A percentile compares a stretch with the other conserved stretches of the same genome.
phyloP scores from a whole-genome alignment of 2,888 invertebrate species.

The Arge pagana region DNA sequence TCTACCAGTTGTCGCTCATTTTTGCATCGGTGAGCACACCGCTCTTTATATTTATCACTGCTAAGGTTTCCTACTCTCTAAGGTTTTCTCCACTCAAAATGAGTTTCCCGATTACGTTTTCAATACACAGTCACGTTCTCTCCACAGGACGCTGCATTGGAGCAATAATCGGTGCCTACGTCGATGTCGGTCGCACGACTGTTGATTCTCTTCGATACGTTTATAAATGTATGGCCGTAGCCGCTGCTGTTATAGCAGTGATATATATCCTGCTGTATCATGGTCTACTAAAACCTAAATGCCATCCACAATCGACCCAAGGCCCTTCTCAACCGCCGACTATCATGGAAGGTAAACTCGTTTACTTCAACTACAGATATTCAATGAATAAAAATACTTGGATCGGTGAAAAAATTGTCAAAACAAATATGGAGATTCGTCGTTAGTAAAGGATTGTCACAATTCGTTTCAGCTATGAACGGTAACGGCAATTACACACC shows the following conservation, averaged over 20 bases:
- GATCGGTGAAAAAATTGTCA: slow-evolving; percentile 13
- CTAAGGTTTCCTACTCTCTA: not conserved
- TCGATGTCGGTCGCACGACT: slow-evolving; percentile 58
- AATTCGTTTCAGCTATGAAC: slow-evolving; percentile 68
- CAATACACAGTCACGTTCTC: slow-evolving; percentile 22
- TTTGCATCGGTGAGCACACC: slow-evolving; percentile 67
- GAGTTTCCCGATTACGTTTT: not conserved
- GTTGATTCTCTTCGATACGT: slow-evolving; percentile 60
- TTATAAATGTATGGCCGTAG: slow-evolving; percentile 70
- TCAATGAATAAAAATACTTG: not conserved
- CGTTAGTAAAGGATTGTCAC: not conserved
- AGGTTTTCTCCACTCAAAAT: not conserved
- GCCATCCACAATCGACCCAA: slow-evolving; percentile 67
- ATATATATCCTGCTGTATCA: slow-evolving; percentile 76
- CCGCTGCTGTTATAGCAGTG: slow-evolving; percentile 68
- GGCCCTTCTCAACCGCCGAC: slow-evolving; percentile 69
- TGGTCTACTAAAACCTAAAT: slow-evolving; percentile 73
- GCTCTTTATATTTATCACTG: not conserved
- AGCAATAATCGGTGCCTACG: slow-evolving; percentile 64
- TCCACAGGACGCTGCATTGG: slow-evolving; percentile 72
- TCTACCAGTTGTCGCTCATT: slow-evolving; percentile 77
- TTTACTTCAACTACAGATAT: slow-evolving; percentile 6
- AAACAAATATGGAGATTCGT: no score
- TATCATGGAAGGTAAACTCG: slow-evolving; percentile 65
- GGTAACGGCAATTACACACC: slow-evolving; percentile 77